Conservation (phyloP, 2,113 vertebrate genomes). For the Dasyprocta punctata region DNA sequence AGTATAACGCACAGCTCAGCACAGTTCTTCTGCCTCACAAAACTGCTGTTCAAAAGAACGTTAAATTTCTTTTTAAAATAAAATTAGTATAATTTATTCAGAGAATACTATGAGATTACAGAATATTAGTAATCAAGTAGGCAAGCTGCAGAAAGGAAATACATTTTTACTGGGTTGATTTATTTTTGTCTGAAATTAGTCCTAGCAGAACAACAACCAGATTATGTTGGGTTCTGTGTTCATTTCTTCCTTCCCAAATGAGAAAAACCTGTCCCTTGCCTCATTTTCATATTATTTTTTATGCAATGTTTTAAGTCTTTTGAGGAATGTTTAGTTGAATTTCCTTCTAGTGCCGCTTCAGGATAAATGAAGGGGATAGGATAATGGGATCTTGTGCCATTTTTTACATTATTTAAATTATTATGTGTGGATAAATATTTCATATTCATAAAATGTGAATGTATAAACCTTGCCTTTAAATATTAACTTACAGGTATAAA, state of each 20-base stretch:
- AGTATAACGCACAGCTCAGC: conserved; percentile 63
- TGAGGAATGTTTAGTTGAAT: conserved; percentile 84
- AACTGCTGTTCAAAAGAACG: conserved; percentile 61
- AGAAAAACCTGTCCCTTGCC: conserved; percentile 81
- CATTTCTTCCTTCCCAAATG: conserved; percentile 80
- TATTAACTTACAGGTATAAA: not conserved
- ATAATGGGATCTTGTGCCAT: conserved; percentile 76
- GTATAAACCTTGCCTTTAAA: not conserved
- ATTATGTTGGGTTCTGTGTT: conserved; percentile 80
- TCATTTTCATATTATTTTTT: conserved; percentile 84
- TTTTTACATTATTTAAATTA: conserved; percentile 85
- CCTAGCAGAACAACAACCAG: conserved; percentile 77
- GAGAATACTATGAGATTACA: conserved; percentile 71
- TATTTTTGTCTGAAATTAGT: conserved; percentile 82
- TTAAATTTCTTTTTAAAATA: conserved; percentile 73
- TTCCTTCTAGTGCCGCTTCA: conserved; percentile 82
- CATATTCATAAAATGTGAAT: conserved; percentile 48
- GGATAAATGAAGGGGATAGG: conserved; percentile 78
- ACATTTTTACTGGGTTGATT: conserved; percentile 81
- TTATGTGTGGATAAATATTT: conserved; percentile 83
- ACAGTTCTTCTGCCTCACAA: conserved; percentile 12
- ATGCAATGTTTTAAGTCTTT: conserved; percentile 84
- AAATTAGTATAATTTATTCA: conserved; percentile 74
- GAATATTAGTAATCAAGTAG: conserved; percentile 75
- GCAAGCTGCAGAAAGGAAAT: conserved; percentile 75